Evolutionary conservation across 23 tunicate genomes (phyloP).

Genomic region (Phallusia fumigata): DNA sequence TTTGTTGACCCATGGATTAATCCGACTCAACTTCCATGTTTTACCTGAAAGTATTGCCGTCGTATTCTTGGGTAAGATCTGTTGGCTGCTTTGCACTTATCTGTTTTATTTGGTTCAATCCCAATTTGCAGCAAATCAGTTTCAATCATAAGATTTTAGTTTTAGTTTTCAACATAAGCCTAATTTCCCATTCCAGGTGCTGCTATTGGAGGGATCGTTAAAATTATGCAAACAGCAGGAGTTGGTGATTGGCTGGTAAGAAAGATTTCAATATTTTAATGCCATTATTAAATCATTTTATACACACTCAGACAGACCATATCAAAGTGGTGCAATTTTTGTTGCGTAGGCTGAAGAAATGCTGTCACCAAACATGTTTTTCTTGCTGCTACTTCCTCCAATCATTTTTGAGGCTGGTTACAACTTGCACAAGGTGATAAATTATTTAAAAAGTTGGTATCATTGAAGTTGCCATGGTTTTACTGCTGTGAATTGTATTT

Average conservation of each 20-base stretch:
- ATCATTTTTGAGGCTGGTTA: constrained; percentile 99
- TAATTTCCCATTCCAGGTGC: constrained; percentile 38
- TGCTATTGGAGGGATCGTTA: constrained; percentile 86
- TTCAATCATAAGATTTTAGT: not conserved
- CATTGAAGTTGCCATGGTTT: too few relatives aligned
- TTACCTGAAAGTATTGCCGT: constrained; percentile 97
- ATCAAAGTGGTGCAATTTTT: not conserved
- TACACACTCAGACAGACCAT: too few relatives aligned
- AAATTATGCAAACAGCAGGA: constrained; percentile 77
- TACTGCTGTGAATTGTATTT: too few relatives aligned
- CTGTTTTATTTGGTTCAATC: not conserved
- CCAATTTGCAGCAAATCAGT: not conserved
- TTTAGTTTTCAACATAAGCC: not conserved
- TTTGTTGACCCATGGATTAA: constrained; percentile 72
- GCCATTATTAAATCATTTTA: too few relatives aligned
- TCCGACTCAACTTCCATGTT: constrained; percentile 77
- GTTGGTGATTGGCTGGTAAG: constrained; percentile 88
- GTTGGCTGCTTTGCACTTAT: not conserved
- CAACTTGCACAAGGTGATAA: constrained; percentile 76
- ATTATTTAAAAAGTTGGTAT: too few relatives aligned
- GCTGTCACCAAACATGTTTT: constrained; percentile 89
- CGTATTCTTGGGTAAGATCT: constrained; percentile 81
- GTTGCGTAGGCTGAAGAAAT: constrained; percentile 81
- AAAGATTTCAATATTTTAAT: too few relatives aligned
- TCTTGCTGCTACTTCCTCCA: constrained; percentile 90